A percentile compares a stretch with the other conserved stretches of the same genome.
phyloP scores from a whole-genome alignment of 2,888 invertebrate species.

The Idaea aversata region DNA sequence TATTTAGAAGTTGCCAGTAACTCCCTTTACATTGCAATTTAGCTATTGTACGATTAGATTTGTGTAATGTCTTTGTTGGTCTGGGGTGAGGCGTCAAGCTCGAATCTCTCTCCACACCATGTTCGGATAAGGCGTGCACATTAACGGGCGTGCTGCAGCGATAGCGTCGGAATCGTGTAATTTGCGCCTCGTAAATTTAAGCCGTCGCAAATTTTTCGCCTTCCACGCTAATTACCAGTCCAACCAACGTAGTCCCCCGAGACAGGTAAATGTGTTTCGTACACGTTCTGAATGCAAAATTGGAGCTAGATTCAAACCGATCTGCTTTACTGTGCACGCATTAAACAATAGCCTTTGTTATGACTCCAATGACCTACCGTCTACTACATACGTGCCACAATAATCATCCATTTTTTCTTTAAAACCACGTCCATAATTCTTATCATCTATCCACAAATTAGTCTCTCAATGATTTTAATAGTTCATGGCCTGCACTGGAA shows the following conservation, averaged over 20 bases:
- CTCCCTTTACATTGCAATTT: conserved; percentile 32
- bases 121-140: conserved; percentile 76
- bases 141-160: conserved; percentile 72
- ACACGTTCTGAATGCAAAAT: conserved; percentile 74
- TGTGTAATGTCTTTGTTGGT: conserved; percentile 50
- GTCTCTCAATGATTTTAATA: neutral
- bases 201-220: conserved; percentile 79
- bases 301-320: conserved; percentile 54
- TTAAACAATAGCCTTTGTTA: conserved; percentile 76
- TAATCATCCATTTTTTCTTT: conserved; percentile 45
- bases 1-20: neutral
- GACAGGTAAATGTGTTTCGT: conserved; percentile 74
- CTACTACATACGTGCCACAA: conserved; percentile 55
- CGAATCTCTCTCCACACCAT: conserved; percentile 37
- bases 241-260: conserved; percentile 63
- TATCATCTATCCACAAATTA: neutral
- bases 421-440: neutral
- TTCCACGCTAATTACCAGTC: conserved; percentile 78
- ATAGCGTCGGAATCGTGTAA: conserved; percentile 76
- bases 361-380: conserved; percentile 46
- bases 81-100: conserved; percentile 36
- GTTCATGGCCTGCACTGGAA: too few species aligned
- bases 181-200: conserved; percentile 80
- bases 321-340: conserved; percentile 58
- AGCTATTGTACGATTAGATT: conserved; percentile 53